Evolutionary conservation across 2,888 invertebrate species (phyloP).

Genomic region (Callyntrura sp.): DNA sequence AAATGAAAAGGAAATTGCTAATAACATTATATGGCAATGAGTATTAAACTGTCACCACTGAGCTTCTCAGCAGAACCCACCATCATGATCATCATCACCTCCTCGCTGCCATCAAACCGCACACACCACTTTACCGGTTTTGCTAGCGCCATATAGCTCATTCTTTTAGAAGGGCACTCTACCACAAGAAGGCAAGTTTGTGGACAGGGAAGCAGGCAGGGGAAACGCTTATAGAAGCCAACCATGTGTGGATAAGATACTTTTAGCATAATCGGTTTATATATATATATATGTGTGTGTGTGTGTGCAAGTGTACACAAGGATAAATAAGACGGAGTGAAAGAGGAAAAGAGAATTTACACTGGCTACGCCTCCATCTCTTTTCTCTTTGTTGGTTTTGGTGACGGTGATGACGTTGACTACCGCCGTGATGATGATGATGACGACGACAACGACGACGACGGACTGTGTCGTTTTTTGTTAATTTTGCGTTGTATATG

Average conservation of each 20-base stretch:
- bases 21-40: slow-evolving; percentile 36
- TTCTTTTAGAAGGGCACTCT: background rate
- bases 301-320: slow-evolving; percentile 18
- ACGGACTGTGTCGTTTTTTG: slow-evolving; percentile 19
- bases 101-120: no score
- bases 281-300: no score
- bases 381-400: background rate
- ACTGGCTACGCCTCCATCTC: background rate
- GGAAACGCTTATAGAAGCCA: background rate
- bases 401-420: background rate
- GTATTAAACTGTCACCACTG: slow-evolving; percentile 50
- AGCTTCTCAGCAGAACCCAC: background rate
- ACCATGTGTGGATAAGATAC: background rate
- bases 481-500: background rate
- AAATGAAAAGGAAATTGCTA: slow-evolving; percentile 50
- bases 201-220: background rate
- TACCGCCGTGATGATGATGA: background rate
- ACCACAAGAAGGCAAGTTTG: background rate
- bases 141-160: background rate
- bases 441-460: background rate
- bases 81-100: background rate
- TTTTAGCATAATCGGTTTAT: slow-evolving; percentile 1
- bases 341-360: background rate
- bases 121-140: background rate
- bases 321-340: background rate